These are phyloP conservation scores for Hirundichthys speculiger DNA, from an alignment of 2,113 vertebrate genomes.

Conservation along the genomic window DNA sequence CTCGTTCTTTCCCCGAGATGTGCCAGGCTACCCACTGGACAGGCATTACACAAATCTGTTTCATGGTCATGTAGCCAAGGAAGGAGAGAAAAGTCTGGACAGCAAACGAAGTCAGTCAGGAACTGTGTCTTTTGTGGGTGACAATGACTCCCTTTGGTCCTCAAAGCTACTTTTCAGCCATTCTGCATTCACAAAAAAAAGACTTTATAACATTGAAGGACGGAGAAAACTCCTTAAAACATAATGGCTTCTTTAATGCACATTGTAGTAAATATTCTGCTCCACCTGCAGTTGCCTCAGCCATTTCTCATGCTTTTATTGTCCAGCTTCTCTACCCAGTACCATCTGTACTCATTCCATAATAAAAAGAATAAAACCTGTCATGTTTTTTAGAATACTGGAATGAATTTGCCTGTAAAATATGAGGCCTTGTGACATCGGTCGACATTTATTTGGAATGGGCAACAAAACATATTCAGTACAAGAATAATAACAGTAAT, in stretches of 20 bases:
- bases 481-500: no score
- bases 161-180: not conserved
- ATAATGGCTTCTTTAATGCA: not conserved
- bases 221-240: not conserved
- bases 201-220: not conserved
- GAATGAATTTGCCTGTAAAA: no score
- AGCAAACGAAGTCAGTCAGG: not conserved
- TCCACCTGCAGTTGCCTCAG: not conserved
- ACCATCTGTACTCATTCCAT: no score
- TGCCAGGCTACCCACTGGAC: not conserved
- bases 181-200: not conserved
- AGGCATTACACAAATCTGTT: not conserved
- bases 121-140: not conserved
- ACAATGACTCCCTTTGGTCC: conserved; percentile 5
- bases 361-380: no score
- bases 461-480: no score
- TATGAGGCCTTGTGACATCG: no score
- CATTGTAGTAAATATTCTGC: not conserved
- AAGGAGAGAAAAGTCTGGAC: not conserved
- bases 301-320: not conserved
- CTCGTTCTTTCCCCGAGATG: no score
- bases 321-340: no score
- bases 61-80: not conserved
- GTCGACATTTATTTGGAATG: no score
- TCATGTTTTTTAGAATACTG: no score